Conservation (phyloP, 2,113 vertebrate genomes). For the Sturnira hondurensis region DNA sequence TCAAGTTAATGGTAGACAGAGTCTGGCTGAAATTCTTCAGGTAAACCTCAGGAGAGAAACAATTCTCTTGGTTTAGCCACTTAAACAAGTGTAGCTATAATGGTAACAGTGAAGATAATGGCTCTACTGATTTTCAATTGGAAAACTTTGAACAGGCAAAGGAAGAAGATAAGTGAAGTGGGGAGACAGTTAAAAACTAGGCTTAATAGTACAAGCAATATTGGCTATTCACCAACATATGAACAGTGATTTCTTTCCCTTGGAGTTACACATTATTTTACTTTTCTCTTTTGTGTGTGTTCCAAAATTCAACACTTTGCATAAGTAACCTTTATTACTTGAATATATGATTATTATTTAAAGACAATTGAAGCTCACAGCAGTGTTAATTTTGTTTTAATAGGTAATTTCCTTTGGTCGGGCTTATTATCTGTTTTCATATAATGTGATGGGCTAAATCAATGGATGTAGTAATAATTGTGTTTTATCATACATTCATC, state of each 20-base stretch:
- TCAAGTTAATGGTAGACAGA: not conserved
- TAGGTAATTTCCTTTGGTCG: slow-evolving; percentile 16
- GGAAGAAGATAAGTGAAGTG: not conserved
- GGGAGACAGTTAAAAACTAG: not conserved
- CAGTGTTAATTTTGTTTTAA: not conserved
- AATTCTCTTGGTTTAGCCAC: not conserved
- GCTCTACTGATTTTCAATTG: not conserved
- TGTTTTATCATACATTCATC: not conserved
- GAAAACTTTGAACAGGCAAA: not conserved
- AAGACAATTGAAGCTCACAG: not conserved
- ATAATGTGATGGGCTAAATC: not conserved
- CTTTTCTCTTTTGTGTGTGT: not conserved
- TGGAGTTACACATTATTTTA: not conserved
- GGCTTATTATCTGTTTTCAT: not conserved
- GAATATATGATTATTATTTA: not conserved
- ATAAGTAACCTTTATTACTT: not conserved
- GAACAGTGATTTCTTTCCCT: not conserved
- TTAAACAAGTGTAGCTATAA: not conserved
- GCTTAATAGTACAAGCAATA: not conserved
- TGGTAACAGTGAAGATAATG: not conserved
- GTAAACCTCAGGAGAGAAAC: not conserved
- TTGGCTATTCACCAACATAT: not conserved
- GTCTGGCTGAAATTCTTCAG: not conserved
- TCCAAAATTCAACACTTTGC: not conserved
- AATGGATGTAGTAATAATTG: not conserved